Evolutionary conservation across 35 echinoderm and acorn worm species (phyloP).

Genomic region (Lytechinus variegatus): DNA sequence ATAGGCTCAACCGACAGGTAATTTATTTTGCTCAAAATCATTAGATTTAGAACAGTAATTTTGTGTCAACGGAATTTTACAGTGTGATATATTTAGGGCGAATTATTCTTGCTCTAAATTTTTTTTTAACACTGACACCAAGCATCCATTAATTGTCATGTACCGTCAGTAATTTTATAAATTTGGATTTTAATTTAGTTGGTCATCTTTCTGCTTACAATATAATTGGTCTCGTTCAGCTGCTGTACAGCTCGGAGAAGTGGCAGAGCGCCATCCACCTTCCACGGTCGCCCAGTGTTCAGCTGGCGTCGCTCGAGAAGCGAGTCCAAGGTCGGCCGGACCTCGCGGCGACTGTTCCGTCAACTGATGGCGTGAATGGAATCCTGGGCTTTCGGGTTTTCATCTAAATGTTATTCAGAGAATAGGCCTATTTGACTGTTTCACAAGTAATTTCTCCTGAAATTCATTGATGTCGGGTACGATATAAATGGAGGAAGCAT

Average conservation of each 20-base stretch:
- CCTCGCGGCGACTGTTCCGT: conserved; percentile 18
- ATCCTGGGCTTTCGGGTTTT: background rate
- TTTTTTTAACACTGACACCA: too few species aligned
- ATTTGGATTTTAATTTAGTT: background rate
- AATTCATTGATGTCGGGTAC: background rate
- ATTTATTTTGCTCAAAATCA: background rate
- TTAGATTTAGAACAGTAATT: too few species aligned
- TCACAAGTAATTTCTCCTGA: background rate
- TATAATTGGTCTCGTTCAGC: background rate
- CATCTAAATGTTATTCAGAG: background rate
- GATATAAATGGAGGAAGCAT: background rate
- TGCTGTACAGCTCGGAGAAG: background rate
- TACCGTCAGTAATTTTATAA: too few species aligned
- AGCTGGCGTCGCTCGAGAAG: background rate
- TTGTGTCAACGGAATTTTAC: too few species aligned
- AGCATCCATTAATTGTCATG: too few species aligned
- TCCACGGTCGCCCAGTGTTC: conserved; percentile 16
- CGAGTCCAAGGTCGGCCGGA: conserved; percentile 42
- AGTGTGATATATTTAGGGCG: too few species aligned
- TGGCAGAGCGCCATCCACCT: conserved; percentile 28
- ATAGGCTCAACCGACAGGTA: conserved; percentile 9
- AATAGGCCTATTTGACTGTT: background rate
- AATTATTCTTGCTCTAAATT: too few species aligned
- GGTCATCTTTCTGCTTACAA: background rate
- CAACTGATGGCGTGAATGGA: background rate